Evolutionary conservation across 2,888 invertebrate species (phyloP).

Genomic region (Cryptophagus acutangulus): DNA sequence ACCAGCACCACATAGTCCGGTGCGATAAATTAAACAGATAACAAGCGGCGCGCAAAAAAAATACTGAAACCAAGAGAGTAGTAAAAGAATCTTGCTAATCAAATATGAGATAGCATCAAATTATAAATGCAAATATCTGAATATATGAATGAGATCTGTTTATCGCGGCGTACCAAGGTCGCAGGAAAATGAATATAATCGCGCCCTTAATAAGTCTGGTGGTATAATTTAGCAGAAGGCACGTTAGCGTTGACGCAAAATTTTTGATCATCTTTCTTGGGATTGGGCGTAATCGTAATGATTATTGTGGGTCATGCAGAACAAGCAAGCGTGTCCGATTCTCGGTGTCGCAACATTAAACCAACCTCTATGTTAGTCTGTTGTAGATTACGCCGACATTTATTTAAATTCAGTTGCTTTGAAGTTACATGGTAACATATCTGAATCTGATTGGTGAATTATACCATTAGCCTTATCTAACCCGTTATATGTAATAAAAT

Average conservation of each 20-base stretch:
- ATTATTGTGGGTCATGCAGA: conserved; percentile 9
- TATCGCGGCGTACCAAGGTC: conserved; percentile 33
- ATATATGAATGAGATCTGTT: conserved; percentile 27
- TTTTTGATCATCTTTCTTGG: no score
- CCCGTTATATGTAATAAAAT: conserved; percentile 19
- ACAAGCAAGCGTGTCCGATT: conserved; percentile 12
- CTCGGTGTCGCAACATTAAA: conserved; percentile 17
- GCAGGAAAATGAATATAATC: conserved; percentile 33
- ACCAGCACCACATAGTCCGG: conserved; percentile 25
- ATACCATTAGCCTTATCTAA: conserved; percentile 21
- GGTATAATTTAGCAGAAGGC: conserved; percentile 44
- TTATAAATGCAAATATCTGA: conserved; percentile 38
- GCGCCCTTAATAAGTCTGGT: conserved; percentile 39
- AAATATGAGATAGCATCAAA: conserved; percentile 37
- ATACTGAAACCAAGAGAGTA: background rate
- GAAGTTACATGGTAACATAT: conserved; percentile 25
- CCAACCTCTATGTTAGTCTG: conserved; percentile 8
- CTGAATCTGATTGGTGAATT: conserved; percentile 25
- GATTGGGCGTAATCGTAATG: background rate
- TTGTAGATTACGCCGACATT: conserved; percentile 22
- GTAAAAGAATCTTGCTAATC: conserved; percentile 41
- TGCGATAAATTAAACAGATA: conserved; percentile 38
- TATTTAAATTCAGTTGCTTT: conserved; percentile 25
- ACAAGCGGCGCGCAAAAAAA: conserved; percentile 30
- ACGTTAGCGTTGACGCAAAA: no score